phyloP scores from a whole-genome alignment of 2,797 vertebrate genomes.

The Oreochromis grahami region DNA sequence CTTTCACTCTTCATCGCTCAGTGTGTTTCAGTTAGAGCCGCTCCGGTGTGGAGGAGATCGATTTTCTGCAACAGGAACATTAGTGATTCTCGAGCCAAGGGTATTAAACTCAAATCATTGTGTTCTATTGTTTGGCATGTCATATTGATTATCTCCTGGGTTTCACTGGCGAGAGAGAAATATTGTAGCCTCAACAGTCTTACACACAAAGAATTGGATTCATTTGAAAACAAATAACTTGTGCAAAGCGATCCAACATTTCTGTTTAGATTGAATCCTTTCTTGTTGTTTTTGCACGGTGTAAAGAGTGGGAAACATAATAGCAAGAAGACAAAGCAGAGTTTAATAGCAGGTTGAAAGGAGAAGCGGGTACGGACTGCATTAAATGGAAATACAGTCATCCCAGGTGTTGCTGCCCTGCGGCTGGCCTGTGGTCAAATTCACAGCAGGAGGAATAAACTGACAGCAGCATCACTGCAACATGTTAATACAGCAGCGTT shows the following conservation, averaged over 20 bases:
- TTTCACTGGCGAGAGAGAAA: slow-evolving; percentile 76
- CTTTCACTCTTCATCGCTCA: slow-evolving; percentile 40
- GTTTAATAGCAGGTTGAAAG: neutral
- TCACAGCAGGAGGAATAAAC: slow-evolving; percentile 15
- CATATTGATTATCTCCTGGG: slow-evolving; percentile 82
- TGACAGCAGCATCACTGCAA: slow-evolving; percentile 24
- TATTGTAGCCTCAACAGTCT: slow-evolving; percentile 70
- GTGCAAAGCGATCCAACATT: slow-evolving; percentile 54
- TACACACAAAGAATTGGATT: slow-evolving; percentile 56
- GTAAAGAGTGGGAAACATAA: slow-evolving; percentile 10
- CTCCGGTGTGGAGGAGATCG: slow-evolving; percentile 66
- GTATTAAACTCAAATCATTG: slow-evolving; percentile 83
- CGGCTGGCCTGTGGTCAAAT: slow-evolving; percentile 30
- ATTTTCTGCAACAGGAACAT: slow-evolving; percentile 79
- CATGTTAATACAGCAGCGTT: slow-evolving; percentile 47
- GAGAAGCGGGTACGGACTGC: neutral
- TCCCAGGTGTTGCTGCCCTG: slow-evolving; percentile 8
- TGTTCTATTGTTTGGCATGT: slow-evolving; percentile 76
- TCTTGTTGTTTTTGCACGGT: slow-evolving; percentile 5
- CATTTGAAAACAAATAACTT: slow-evolving; percentile 69
- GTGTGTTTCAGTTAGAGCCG: slow-evolving; percentile 46
- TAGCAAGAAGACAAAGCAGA: neutral
- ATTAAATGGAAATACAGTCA: neutral
- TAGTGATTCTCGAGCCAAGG: slow-evolving; percentile 76
- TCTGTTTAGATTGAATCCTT: slow-evolving; percentile 47